Evolutionary conservation across 2,888 invertebrate genomes (phyloP).

Genomic region (Bellardia bayeri): DNA sequence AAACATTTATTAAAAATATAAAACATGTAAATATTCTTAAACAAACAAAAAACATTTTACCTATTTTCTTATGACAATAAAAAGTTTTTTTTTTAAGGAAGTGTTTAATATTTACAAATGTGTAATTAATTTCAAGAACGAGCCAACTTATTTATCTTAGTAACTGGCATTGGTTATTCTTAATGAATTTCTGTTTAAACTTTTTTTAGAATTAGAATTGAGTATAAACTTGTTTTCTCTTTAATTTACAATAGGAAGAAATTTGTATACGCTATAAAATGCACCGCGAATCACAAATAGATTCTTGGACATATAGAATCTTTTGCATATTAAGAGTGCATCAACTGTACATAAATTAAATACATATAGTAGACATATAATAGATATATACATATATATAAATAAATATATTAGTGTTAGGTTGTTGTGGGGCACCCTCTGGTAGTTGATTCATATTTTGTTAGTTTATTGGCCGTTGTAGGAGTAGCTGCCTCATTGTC

Average conservation of each 20-base stretch:
- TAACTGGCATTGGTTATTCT: constrained; percentile 60
- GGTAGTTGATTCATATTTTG: constrained; percentile 53
- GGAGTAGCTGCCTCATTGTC: constrained; percentile 47
- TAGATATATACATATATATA: background rate
- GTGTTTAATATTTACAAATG: constrained; percentile 53
- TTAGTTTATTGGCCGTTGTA: constrained; percentile 46
- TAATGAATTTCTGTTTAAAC: constrained; percentile 40
- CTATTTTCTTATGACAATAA: constrained; percentile 64
- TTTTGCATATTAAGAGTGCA: constrained; percentile 1
- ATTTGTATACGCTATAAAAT: constrained; percentile 37
- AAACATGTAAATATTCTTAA: constrained; percentile 69
- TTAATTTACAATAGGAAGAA: constrained; percentile 64
- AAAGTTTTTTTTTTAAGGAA: constrained; percentile 42
- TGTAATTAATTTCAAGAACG: constrained; percentile 30
- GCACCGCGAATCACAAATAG: constrained; percentile 10
- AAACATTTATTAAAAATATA: constrained; percentile 73
- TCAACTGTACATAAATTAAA: constrained; percentile 15
- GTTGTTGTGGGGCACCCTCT: constrained; percentile 65
- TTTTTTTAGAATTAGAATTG: constrained; percentile 3
- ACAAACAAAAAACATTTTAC: constrained; percentile 73
- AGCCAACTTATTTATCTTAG: constrained; percentile 40
- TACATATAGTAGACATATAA: background rate
- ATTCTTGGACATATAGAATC: background rate
- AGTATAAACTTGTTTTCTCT: constrained; percentile 4
- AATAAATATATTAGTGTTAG: constrained; percentile 54